Evolutionary conservation across 2,888 invertebrate genomes (phyloP), one percentile per base, ranked within the genome.

Genomic region (Gibbula magus): DNA sequence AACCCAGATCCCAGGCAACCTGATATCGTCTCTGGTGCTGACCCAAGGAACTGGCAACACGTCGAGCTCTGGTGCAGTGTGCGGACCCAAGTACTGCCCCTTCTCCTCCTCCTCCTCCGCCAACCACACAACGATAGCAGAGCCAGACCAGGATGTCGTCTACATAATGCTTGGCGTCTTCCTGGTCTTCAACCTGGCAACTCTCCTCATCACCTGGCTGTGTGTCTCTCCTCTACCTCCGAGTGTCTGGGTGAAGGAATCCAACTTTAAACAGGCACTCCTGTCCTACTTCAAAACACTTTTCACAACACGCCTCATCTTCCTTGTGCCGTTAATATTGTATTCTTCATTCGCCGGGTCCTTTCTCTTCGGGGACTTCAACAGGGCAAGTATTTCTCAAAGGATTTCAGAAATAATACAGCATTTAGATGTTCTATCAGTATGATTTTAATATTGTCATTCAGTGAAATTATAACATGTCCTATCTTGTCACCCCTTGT

Each of bases 21-120:
- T 91, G 4, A 83, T 91, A 18, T 90, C 91, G 18, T 89, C 90
- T 32, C 79, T 86, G 20, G 87, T 91, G 18, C 85, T 91, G 25
- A 85, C 86, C 32, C 84, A 86, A 67, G 88, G 86, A 0, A 35
- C 80, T 13, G 82, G 85, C 74, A 78, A 78, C 25, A 95, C 94
- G 29, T 95, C 91, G 2, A 76, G 82, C 2, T 76, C 79, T n/a
- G 80, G 45, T 10, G 95, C 94, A 10, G 79, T 78, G 4, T 85
- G 85, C 51, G 85, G 85, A 0, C 67, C 82, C 29, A 20, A 79
- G 1, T 83, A 85, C 51, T 85, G 85, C 25, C 85, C 85, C 2
- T 53, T 70, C 16, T 18, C 67, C 18, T 82, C 82, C 25, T n/a
- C n/a, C n/a, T n/a, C n/a, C n/a, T n/a, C n/a, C n/a, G n/a, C n/a